Base-by-base conservation (phyloP, 2,113 vertebrate genomes). In the Sterrhoptilus dennistouni region DNA sequence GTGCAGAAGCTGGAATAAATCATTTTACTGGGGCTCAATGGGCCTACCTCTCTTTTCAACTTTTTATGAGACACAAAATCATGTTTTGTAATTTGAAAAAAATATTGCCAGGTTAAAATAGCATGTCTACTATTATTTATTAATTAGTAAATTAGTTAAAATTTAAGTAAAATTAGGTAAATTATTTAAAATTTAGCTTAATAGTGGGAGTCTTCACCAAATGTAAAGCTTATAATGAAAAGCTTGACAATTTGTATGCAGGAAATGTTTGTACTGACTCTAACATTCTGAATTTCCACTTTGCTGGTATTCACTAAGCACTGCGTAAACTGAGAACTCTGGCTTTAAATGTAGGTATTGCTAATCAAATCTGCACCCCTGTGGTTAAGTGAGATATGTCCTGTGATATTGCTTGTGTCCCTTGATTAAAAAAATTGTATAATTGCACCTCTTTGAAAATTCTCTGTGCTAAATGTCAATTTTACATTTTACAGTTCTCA, bases 401-500 rank as follows among this genome's bases (percentile, higher is more conserved):
- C n/a, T 33, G 53, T 63, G 56, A 28, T 49, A 50, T 38, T 68
- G 23, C 35, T 70, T 52, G 28, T 79, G 56, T 65, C 25, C 50
- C 75, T 78, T 53, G n/a, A 59, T 83, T 81, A 52, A 93, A 74
- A 22, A 87, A 74, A 61, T 87, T 42, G 20, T 42, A 5, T 29
- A 45, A 71, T 84, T 74, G 24, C 35, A 23, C 74, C 29, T 40
- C 8, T 72, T 80, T 91, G 84, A 87, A 87, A 70, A 2, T 22
- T 70, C 20, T 66, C 33, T 63, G 15, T 60, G 29, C 53, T 52
- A 47, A 76, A 52, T 50, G 25, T 74, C 47, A 40, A 2, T 74
- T 87, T 78, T 81, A 75, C 29, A 21, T 75, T 82, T 89, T 78
- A 59, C 31, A 49, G 50, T 53, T 91, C 38, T 78, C 61, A 53